phyloP scores from a whole-genome alignment of 2,113 vertebrate species.

The Trematomus loennbergii region DNA sequence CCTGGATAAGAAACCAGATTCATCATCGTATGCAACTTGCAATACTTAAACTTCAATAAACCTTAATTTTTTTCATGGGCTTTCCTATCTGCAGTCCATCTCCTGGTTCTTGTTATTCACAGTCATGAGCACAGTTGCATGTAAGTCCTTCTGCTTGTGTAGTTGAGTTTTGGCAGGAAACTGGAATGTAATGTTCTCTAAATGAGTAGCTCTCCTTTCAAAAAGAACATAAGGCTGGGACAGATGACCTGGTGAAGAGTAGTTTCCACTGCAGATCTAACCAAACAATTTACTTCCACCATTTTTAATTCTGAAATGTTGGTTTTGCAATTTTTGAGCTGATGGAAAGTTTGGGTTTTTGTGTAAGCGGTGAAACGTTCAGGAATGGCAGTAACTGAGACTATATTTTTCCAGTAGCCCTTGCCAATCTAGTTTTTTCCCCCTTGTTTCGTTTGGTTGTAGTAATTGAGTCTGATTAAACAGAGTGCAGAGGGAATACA shows the following conservation, averaged over 20 bases:
- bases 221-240: conserved; percentile 5
- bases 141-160: neutral
- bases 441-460: neutral
- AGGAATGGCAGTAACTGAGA: neutral
- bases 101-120: conserved; percentile 5
- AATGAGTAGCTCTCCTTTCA: conserved; percentile 22
- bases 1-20: neutral
- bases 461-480: neutral
- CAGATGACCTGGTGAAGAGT: neutral
- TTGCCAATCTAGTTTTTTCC: neutral
- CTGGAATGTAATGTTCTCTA: conserved; percentile 5
- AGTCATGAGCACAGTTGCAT: neutral
- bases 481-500: neutral
- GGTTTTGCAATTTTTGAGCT: neutral
- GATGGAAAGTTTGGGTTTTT: neutral
- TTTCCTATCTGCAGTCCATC: neutral
- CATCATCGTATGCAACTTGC: neutral
- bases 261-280: conserved; percentile 2
- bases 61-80: neutral
- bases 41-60: neutral
- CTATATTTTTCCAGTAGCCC: neutral
- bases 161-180: conserved; percentile 17
- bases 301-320: neutral
- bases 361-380: neutral
- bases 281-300: neutral